Percentiles rank a stretch among this genome's conserved stretches.
These are phyloP conservation scores for Lasioglossum figueresi DNA, from an alignment of 2,888 invertebrate species.

Conservation along the genomic window DNA sequence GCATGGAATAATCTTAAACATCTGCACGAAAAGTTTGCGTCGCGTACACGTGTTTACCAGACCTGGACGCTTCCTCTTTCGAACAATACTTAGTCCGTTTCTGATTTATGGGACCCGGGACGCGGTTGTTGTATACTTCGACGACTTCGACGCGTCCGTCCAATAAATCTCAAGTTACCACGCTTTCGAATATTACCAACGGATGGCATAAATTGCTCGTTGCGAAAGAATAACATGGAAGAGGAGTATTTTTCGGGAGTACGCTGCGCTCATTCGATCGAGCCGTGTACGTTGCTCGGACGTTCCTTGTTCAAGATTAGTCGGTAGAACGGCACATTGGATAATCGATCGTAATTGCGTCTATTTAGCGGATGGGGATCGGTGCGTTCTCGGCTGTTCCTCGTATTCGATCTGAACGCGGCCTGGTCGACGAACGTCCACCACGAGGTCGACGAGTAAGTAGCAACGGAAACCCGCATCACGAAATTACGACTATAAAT, in stretches of 20 bases:
- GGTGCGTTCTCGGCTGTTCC: constrained; percentile 13
- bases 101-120: background rate
- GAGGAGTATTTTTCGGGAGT: background rate
- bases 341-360: constrained; percentile 74
- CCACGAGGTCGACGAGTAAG: background rate
- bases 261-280: background rate
- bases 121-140: background rate
- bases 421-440: constrained; percentile 2
- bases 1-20: background rate
- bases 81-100: background rate
- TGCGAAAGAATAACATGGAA: background rate
- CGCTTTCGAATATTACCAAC: background rate
- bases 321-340: constrained; percentile 63
- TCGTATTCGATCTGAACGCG: constrained; percentile 22
- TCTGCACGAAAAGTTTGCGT: background rate
- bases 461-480: constrained; percentile 20
- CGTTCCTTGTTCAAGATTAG: constrained; percentile 65
- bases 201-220: background rate
- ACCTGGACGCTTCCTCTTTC: background rate
- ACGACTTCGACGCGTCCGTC: background rate
- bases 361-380: constrained; percentile 60
- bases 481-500: constrained; percentile 26
- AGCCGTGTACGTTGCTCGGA: background rate
- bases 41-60: constrained; percentile 16
- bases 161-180: background rate